Evolutionary conservation across 2,113 vertebrate genomes (phyloP).

Genomic region (Ivindomyrus marchei): DNA sequence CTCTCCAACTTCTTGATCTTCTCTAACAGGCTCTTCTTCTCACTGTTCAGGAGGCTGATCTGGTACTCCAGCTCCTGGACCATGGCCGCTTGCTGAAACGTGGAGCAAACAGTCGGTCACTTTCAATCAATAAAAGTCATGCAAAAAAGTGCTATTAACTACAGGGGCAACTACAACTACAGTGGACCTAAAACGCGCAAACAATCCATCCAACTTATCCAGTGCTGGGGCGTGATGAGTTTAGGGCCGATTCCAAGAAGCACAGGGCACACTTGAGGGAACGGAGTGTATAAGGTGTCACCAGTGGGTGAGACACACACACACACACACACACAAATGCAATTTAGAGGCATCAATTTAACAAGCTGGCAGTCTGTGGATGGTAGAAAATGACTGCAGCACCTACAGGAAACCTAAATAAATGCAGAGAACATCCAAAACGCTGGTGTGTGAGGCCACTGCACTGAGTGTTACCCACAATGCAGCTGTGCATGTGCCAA

Average conservation of each 20-base stretch:
- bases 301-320: background rate
- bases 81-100: conserved; percentile 74
- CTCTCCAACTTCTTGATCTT: conserved; percentile 91
- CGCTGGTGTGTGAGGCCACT: background rate
- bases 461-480: background rate
- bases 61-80: conserved; percentile 93
- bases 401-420: background rate
- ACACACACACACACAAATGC: background rate
- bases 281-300: background rate
- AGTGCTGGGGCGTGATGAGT: background rate
- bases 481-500: background rate
- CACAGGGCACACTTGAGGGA: background rate
- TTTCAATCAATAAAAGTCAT: background rate
- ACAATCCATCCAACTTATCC: background rate
- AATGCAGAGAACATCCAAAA: background rate
- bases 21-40: conserved; percentile 84
- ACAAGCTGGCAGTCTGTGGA: background rate
- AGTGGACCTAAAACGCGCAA: background rate
- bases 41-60: conserved; percentile 82
- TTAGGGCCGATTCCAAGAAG: background rate
- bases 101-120: conserved; percentile 3
- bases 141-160: background rate
- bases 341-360: background rate
- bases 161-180: background rate
- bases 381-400: background rate